Evolutionary conservation across 1,140 invertebrate species (phyloP).

Genomic region (Pollicipes pollicipes): DNA sequence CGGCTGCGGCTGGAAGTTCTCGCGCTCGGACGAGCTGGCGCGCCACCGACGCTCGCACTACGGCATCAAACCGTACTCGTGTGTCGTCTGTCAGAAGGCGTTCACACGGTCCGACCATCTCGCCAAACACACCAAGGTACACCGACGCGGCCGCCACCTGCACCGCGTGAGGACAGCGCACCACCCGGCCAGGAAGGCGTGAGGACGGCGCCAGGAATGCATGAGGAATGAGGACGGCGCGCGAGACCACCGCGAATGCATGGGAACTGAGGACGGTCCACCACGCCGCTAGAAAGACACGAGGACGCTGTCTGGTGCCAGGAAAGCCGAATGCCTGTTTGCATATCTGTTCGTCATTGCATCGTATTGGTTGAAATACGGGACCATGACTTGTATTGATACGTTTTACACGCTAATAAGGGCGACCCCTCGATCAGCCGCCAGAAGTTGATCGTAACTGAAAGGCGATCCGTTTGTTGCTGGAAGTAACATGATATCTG

Average conservation of each 20-base stretch:
- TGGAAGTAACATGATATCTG: too few species aligned
- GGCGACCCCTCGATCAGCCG: background rate
- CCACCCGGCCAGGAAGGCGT: background rate
- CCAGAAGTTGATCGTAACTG: background rate
- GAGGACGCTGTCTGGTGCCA: background rate
- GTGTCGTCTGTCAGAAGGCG: conserved; percentile 59
- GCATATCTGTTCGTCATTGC: too few species aligned
- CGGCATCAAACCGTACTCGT: conserved; percentile 70
- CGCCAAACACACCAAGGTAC: conserved; percentile 71
- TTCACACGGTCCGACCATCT: conserved; percentile 80
- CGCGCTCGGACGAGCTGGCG: conserved; percentile 78
- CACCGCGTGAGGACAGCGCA: background rate
- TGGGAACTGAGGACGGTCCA: too few species aligned
- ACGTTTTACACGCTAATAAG: too few species aligned
- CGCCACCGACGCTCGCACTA: conserved; percentile 62
- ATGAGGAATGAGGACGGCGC: background rate
- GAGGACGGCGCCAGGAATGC: background rate
- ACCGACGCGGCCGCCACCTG: background rate
- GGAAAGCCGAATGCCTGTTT: too few species aligned
- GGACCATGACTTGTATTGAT: too few species aligned
- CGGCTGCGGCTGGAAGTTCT: conserved; percentile 85
- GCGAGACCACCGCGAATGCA: too few species aligned
- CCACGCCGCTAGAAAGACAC: background rate
- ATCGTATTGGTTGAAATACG: too few species aligned
- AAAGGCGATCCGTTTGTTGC: background rate